phyloP scores from a whole-genome alignment of 2,888 invertebrate genomes.

The Dolomedes plantarius region DNA sequence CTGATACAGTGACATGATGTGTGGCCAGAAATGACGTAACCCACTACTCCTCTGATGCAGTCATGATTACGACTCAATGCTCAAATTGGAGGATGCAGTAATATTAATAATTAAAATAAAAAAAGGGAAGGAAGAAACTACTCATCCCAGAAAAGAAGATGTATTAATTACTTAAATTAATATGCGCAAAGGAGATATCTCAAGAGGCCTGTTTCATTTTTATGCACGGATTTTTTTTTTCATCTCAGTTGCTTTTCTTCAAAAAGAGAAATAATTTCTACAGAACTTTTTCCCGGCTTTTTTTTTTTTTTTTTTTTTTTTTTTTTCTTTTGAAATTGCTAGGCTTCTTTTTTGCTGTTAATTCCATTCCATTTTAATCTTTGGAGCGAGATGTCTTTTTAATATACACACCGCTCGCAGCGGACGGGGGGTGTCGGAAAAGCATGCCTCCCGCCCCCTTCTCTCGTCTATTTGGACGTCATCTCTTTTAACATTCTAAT shows the following conservation, averaged over 20 bases:
- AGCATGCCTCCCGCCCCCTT: background rate
- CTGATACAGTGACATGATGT: too few species aligned
- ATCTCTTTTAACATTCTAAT: constrained; percentile 24
- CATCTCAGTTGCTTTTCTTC: constrained; percentile 13
- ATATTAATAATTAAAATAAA: constrained; percentile 64
- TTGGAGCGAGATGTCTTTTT: constrained; percentile 66
- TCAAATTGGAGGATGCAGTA: constrained; percentile 47
- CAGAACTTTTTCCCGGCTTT: constrained; percentile 40
- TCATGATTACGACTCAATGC: constrained; percentile 34
- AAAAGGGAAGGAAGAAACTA: constrained; percentile 30
- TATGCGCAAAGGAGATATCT: constrained; percentile 61
- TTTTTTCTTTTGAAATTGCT: constrained; percentile 13
- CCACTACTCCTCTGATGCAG: constrained; percentile 22
- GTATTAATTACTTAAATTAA: constrained; percentile 72
- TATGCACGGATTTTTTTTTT: background rate
- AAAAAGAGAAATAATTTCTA: constrained; percentile 56
- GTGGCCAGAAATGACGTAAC: background rate
- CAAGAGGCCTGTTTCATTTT: constrained; percentile 43
- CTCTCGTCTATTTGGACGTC: constrained; percentile 15
- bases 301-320: constrained; percentile 17
- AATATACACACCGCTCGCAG: constrained; percentile 50
- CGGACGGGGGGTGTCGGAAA: constrained; percentile 21
- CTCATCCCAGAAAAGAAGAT: constrained; percentile 64
- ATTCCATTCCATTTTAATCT: constrained; percentile 70
- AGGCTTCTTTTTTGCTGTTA: constrained; percentile 49